These are phyloP conservation scores for Boulengerochromis microlepis DNA, from an alignment of 2,113 vertebrate genomes.

Conservation along the genomic window DNA sequence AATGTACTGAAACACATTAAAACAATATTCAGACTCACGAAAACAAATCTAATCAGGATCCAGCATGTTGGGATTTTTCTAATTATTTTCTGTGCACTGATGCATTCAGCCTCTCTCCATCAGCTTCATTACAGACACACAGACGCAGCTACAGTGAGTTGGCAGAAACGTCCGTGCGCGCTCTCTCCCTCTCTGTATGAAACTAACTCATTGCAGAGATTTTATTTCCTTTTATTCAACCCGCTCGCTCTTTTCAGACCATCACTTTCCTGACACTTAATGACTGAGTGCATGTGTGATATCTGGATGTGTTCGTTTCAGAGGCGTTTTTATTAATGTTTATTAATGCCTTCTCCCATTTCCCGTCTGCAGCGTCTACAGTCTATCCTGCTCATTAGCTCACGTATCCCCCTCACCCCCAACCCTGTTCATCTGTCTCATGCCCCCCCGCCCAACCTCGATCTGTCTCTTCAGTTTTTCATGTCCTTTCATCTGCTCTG, in stretches of 20 bases:
- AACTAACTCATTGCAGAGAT: background rate
- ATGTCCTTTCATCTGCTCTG: constrained; percentile 9
- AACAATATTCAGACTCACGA: background rate
- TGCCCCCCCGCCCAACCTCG: background rate
- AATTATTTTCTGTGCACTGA: background rate
- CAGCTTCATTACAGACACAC: background rate
- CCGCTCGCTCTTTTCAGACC: background rate
- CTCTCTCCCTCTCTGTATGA: background rate
- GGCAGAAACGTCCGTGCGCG: background rate
- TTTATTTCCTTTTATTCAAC: background rate
- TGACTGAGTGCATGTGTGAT: background rate
- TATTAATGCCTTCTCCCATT: background rate
- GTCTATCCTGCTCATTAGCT: background rate
- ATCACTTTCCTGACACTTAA: background rate
- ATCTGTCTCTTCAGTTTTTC: constrained; percentile 12
- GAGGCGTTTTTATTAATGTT: background rate
- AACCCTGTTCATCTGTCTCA: background rate
- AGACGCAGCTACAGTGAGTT: background rate
- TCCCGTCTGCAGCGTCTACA: background rate
- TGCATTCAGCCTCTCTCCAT: background rate
- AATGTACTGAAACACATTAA: background rate
- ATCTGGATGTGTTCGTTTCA: background rate
- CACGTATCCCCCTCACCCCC: rapidly evolving
- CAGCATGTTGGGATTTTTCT: background rate
- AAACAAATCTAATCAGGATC: background rate